These are phyloP conservation scores for Percina caprodes DNA, from an alignment of 2,113 vertebrate genomes.

Conservation along the genomic window DNA sequence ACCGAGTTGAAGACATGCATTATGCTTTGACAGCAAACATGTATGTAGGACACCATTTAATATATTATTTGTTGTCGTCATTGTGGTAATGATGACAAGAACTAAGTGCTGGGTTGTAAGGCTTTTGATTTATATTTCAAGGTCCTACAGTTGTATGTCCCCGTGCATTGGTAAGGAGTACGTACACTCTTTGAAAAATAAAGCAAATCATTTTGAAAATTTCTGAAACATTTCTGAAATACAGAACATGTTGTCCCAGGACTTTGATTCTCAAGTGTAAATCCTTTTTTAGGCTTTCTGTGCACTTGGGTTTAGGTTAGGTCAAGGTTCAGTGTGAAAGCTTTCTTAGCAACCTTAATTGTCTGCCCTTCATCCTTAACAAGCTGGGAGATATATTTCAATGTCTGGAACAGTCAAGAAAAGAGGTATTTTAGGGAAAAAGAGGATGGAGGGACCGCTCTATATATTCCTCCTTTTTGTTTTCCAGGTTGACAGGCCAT, in stretches of 20 bases:
- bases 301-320: neutral
- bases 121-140: neutral
- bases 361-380: neutral
- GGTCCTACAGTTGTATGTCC: neutral
- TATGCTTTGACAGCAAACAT: slow-evolving; percentile 18
- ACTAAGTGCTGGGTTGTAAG: neutral
- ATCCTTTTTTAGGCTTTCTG: neutral
- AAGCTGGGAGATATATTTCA: neutral
- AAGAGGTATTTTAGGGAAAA: slow-evolving; percentile 3
- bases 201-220: too few relatives aligned
- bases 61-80: neutral
- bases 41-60: slow-evolving; percentile 4
- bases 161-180: neutral
- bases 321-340: neutral
- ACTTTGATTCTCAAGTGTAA: neutral
- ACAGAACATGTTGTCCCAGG: neutral
- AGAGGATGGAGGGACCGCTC: slow-evolving; percentile 2
- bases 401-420: neutral
- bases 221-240: neutral
- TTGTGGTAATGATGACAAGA: slow-evolving; percentile 9
- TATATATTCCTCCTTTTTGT: slow-evolving; percentile 39
- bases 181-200: neutral
- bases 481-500: slow-evolving; percentile 15
- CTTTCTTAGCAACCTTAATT: neutral
- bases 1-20: neutral